Percentiles rank a stretch among this genome's conserved stretches.
Evolutionary conservation across 2,888 invertebrate species (phyloP).

Genomic region (Spisula subtruncata): DNA sequence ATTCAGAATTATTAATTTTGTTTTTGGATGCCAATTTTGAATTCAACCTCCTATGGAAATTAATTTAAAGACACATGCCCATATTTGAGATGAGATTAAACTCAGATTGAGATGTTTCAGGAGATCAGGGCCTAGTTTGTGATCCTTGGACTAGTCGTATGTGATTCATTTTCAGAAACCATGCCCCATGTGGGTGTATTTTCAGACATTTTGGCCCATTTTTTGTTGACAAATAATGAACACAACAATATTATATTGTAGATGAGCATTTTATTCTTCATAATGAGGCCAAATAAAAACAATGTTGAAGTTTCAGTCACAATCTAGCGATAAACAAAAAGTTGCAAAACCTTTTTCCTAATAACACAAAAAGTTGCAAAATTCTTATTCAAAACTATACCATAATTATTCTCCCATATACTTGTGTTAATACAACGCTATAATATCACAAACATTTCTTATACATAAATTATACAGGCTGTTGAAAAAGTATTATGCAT

Average conservation of each 20-base stretch:
- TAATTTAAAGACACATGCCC: too few relatives aligned
- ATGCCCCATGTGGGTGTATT: too few relatives aligned
- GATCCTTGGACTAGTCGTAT: too few relatives aligned
- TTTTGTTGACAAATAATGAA: neutral
- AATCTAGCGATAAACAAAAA: neutral
- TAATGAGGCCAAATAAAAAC: constrained; percentile 19
- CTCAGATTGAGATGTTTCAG: too few relatives aligned
- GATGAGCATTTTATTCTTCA: constrained; percentile 59
- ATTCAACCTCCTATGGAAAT: too few relatives aligned
- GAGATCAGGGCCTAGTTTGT: too few relatives aligned
- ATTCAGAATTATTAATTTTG: too few relatives aligned
- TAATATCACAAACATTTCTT: neutral
- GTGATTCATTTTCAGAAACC: too few relatives aligned
- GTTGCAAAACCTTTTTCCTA: too few relatives aligned
- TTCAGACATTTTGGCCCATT: too few relatives aligned
- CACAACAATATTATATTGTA: neutral
- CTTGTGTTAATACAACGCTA: neutral
- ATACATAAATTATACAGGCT: neutral
- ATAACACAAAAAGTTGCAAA: neutral
- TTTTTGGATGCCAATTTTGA: too few relatives aligned
- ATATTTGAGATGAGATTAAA: too few relatives aligned
- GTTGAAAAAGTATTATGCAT: neutral
- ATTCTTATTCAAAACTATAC: neutral
- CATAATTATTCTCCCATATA: neutral
- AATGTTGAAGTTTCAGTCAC: neutral